phyloP scores from a whole-genome alignment of 2,113 vertebrate species.

The Cephalopterus ornatus region DNA sequence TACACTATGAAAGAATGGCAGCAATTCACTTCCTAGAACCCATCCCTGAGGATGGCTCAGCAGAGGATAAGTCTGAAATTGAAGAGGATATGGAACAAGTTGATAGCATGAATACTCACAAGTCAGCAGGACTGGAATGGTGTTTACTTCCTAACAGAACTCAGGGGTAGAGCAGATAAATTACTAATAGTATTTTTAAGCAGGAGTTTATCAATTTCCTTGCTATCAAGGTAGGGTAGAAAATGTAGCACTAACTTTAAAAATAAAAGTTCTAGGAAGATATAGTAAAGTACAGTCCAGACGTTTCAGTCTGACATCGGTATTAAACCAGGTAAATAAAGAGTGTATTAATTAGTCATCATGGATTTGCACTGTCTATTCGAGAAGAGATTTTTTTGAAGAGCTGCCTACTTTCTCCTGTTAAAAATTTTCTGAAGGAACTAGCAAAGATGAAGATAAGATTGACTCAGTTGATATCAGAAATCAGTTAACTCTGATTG shows the following conservation, averaged over 20 bases:
- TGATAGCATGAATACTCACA: background rate
- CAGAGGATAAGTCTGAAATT: background rate
- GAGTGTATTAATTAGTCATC: background rate
- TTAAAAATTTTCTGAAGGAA: background rate
- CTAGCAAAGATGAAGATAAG: background rate
- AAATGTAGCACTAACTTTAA: background rate
- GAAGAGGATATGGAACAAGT: background rate
- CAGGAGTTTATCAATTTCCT: background rate
- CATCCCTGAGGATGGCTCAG: background rate
- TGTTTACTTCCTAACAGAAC: background rate
- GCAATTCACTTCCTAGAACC: background rate
- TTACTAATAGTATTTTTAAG: background rate
- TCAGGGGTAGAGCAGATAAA: background rate
- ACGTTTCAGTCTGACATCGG: background rate
- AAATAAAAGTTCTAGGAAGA: background rate
- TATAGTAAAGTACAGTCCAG: background rate
- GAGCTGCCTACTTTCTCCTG: rapidly evolving
- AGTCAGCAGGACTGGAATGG: background rate
- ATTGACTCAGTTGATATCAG: background rate
- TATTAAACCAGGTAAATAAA: background rate
- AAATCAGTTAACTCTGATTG: background rate
- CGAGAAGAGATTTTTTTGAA: background rate
- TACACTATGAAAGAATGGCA: background rate
- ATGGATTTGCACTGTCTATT: background rate
- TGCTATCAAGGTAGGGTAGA: background rate